phyloP scores from a whole-genome alignment of 2,113 vertebrate genomes.

The Pogonocichla stellata region DNA sequence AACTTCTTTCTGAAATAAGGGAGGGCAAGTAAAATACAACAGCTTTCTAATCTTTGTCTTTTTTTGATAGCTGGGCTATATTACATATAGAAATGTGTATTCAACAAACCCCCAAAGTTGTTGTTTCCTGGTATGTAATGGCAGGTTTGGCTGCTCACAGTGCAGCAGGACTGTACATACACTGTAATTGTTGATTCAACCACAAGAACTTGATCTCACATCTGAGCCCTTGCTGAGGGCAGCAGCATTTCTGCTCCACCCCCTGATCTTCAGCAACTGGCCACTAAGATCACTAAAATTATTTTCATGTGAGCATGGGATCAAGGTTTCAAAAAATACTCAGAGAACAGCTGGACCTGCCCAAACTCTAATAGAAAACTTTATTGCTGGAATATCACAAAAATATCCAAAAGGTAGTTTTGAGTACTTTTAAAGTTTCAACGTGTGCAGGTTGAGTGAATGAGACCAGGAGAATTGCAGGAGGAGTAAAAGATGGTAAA shows the following conservation, averaged over 20 bases:
- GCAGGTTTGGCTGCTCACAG: neutral
- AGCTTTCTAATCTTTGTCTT: neutral
- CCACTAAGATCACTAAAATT: neutral
- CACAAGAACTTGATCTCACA: neutral
- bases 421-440: neutral
- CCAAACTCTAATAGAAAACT: neutral
- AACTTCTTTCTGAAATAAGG: neutral
- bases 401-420: neutral
- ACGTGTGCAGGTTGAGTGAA: neutral
- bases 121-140: neutral
- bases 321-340: neutral
- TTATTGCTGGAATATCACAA: neutral
- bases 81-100: neutral
- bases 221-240: neutral
- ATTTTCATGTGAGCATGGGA: neutral
- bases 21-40: neutral
- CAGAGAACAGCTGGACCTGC: neutral
- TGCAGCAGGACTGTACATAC: neutral
- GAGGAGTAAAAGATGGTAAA: conserved; percentile 21
- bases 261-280: neutral
- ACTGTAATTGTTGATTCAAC: neutral
- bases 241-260: neutral
- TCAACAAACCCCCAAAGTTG: neutral
- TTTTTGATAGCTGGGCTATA: neutral
- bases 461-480: neutral